Evolutionary conservation across 2,113 vertebrate genomes (phyloP), one percentile per base, ranked within the genome.

Genomic region (Pogona vitticeps): DNA sequence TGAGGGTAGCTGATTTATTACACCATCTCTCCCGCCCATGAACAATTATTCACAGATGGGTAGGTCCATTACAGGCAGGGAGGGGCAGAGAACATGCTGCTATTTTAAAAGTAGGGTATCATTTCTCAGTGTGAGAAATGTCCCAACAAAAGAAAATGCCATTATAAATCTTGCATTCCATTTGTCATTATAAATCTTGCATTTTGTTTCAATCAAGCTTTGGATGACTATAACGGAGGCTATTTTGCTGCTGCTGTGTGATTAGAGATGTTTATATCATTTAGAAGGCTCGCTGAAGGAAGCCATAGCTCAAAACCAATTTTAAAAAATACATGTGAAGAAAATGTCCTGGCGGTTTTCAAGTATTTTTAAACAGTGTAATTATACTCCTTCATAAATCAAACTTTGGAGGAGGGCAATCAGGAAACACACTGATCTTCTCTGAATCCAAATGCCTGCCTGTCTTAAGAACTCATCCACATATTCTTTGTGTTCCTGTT

Each of bases 11-110:
- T 77, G 40, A 17, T 79, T 75, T 21, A 86, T 87, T 23, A 77
- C 4, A 73, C 2, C 46, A 8, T 73, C 33, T 52, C 26, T 40
- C 4, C 65, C 85, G 26, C 73, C 42, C 20, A 10, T 87, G 78
- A 86, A 86, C 78, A 86, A 86, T 86, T 86, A 86, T 90, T 80
- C 56, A 84, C 26, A 76, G 70, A 90, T 91, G 86, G 0, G 52
- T 63, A 0, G 75, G 59, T 56, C 40, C n/a, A 58, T 84, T 88
- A 75, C 18, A 6, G n/a, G 58, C 56, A 26, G 40, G 58, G 68
- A 84, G 70, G 59, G 33, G 10, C 46, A 38, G 70, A 56, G 26
- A 72, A 80, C n/a, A 65, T 52, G 76, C 73, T 78, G 82, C 76
- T 73, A 65, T 81, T 88, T 88, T 88, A 63, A 88, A 79, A 84